Conservation (phyloP, 2,888 invertebrate genomes). For the Polia nebulosa region DNA sequence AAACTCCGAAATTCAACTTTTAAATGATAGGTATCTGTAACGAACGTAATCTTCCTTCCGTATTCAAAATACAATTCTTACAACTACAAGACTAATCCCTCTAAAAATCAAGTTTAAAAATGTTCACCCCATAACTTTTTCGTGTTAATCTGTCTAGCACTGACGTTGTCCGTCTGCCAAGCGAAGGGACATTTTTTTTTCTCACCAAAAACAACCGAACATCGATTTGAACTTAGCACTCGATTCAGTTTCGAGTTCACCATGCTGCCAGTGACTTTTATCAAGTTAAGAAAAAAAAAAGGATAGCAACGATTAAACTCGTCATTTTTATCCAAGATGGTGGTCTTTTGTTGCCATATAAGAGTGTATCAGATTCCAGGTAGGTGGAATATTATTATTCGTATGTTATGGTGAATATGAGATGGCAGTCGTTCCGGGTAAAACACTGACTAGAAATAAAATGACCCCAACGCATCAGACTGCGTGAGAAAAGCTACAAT, state of each 20-base stretch:
- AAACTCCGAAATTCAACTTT: too few relatives aligned
- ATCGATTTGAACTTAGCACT: constrained; percentile 67
- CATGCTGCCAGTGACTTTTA: constrained; percentile 28
- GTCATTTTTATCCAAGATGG: constrained; percentile 7
- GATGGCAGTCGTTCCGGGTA: not conserved
- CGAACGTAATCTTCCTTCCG: not conserved
- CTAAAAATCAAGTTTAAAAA: constrained; percentile 10
- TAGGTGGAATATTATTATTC: not conserved
- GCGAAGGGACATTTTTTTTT: constrained; percentile 50
- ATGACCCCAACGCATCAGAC: not conserved
- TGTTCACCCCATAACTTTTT: constrained; percentile 46
- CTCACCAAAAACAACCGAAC: constrained; percentile 50
- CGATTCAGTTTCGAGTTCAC: constrained; percentile 38
- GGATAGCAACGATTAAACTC: not conserved
- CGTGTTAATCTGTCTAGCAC: constrained; percentile 42
- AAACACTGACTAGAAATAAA: not conserved
- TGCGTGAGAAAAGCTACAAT: not conserved
- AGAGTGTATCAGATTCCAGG: constrained; percentile 29
- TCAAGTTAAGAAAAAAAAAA: constrained; percentile 3
- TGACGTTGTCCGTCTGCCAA: constrained; percentile 45
- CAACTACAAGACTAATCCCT: not conserved
- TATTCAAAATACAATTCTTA: not conserved
- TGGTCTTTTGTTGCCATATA: not conserved
- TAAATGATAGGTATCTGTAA: not conserved
- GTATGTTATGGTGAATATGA: constrained; percentile 14